These are phyloP conservation scores for Apodemus agrarius DNA, from an alignment of 2,797 vertebrate species.

Conservation along the genomic window DNA sequence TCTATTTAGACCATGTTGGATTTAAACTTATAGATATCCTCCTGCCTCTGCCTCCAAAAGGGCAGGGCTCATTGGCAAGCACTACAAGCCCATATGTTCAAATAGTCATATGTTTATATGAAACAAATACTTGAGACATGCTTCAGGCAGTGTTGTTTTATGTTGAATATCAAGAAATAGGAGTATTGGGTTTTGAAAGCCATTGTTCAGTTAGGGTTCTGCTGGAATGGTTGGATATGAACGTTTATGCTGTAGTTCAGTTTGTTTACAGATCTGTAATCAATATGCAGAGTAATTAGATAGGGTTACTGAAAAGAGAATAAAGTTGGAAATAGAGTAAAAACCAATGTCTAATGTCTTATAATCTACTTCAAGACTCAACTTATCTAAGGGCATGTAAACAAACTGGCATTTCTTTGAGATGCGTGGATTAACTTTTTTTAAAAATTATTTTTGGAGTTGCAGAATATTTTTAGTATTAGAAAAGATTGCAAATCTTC, in stretches of 20 bases:
- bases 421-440: constrained; percentile 8
- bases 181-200: not conserved
- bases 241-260: constrained; percentile 17
- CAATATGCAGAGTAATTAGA: not conserved
- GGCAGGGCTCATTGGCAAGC: not conserved
- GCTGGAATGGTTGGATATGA: not conserved
- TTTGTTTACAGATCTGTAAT: constrained; percentile 9
- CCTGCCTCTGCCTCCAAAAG: not conserved
- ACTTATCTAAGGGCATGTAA: not conserved
- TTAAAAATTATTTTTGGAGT: constrained; percentile 23
- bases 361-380: constrained; percentile 7
- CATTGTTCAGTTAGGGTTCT: constrained; percentile 40
- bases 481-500: constrained; percentile 45
- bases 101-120: not conserved
- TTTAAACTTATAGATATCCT: not conserved
- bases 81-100: not conserved
- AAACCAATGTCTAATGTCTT: constrained; percentile 34
- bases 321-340: not conserved
- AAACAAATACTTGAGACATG: not conserved
- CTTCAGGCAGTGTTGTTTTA: constrained; percentile 41
- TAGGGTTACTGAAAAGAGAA: constrained; percentile 23
- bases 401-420: not conserved
- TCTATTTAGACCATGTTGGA: not conserved
- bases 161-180: constrained; percentile 54
- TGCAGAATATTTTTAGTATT: constrained; percentile 50